Conservation (phyloP, 2,888 invertebrate species). For the Diarsia rubi region DNA sequence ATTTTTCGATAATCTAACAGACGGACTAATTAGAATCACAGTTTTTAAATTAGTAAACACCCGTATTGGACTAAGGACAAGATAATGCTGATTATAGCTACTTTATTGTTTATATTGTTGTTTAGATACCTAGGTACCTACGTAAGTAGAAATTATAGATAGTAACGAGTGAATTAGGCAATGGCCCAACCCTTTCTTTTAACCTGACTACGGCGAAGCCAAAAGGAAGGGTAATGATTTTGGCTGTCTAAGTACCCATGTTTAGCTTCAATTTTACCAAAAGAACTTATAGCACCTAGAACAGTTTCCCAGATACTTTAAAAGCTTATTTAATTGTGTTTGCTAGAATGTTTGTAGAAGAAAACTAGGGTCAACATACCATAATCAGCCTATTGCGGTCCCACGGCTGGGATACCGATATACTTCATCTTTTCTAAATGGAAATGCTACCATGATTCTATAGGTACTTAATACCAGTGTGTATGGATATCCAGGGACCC, state of each 20-base stretch:
- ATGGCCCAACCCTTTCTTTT: not conserved
- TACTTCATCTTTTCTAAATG: not conserved
- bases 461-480: not conserved
- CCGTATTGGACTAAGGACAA: too few species aligned
- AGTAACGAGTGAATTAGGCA: slow-evolving; percentile 20
- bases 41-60: too few species aligned
- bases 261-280: not conserved
- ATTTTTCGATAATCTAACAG: too few species aligned
- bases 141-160: slow-evolving; percentile 8
- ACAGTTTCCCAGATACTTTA: slow-evolving; percentile 12
- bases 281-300: slow-evolving; percentile 1
- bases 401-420: not conserved
- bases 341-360: not conserved
- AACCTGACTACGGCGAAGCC: too few species aligned
- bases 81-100: not conserved
- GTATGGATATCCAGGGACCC: not conserved
- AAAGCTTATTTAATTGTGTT: not conserved
- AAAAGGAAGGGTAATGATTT: too few species aligned
- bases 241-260: too few species aligned
- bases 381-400: not conserved
- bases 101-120: slow-evolving; percentile 29
- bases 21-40: too few species aligned
- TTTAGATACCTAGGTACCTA: not conserved
- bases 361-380: not conserved
- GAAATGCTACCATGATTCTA: not conserved